Evolutionary conservation across 2,888 invertebrate genomes (phyloP), one percentile per base, ranked within the genome.

Genomic region (Xestobium rufovillosum): DNA sequence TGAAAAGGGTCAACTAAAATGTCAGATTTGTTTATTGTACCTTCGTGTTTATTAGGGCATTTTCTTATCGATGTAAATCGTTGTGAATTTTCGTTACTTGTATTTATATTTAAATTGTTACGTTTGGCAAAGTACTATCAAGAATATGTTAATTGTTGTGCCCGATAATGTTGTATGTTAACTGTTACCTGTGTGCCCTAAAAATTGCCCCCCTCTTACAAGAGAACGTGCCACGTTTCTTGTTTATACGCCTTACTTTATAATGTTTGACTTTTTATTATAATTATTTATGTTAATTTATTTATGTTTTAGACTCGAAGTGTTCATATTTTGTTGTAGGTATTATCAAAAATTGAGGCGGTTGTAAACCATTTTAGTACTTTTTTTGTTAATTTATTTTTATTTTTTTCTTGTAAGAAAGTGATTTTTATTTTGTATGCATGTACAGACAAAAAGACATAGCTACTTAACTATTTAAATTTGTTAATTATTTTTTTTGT

Each of bases 391-490:
- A 52, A 50, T 52, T 51, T 52, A 42, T 59, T 46, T 59, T 56
- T 59, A 59, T 53, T 37, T 50, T 51, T 49, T 49, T 49, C 42
- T 50, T 49, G 50, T 51, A 44, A 49, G 50, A 54, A 55, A 54
- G 55, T 57, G 55, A 54, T 57, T 48, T 50, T 43, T 53, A 51
- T 49, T 50, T 54, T 50, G 49, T n/a, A 49, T 55, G 59, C 57
- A 54, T 60, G 60, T 60, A 60, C 59, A 60, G n/a, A n/a, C n/a
- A n/a, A n/a, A 61, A 41, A 60, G 52, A 55, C 50, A 57, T 54
- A 53, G 53, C 56, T 59, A 58, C 57, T 57, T 57, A 57, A 56
- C 52, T 56, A 55, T 56, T 9, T 57, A 55, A 56, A 56, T 54
- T 57, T 57, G 55, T 59, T 59, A 56, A 45, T 42, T 19, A 19